Percentiles rank a stretch among this genome's conserved stretches.
Conservation (phyloP, 2,797 vertebrate genomes). For the Anas bahamensis region DNA sequence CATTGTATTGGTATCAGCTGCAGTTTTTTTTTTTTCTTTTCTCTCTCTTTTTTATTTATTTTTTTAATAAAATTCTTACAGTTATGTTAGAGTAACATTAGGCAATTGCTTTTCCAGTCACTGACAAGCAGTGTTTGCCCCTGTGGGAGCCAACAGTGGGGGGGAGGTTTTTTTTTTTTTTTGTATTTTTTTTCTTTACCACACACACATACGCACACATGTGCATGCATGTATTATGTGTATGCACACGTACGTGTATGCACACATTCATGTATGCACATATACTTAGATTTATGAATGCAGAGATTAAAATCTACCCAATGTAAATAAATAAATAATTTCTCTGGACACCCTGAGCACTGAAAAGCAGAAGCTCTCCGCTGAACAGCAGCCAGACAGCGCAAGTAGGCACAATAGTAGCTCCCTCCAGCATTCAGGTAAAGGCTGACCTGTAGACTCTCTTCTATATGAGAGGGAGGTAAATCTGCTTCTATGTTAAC, state of each 20-base stretch:
- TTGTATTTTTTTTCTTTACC: no score
- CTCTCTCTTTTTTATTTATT: not conserved
- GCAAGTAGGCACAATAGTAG: not conserved
- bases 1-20: not conserved
- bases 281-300: not conserved
- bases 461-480: not conserved
- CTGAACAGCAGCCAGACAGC: not conserved
- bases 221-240: not conserved
- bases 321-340: not conserved
- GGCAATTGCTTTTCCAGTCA: not conserved
- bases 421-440: not conserved
- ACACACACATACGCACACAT: not conserved
- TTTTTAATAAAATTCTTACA: not conserved
- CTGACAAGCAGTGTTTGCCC: not conserved
- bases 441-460: not conserved
- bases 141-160: not conserved
- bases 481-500: conserved; percentile 25
- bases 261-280: not conserved
- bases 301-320: not conserved
- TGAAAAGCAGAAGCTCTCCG: not conserved
- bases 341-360: not conserved
- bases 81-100: not conserved
- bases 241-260: not conserved
- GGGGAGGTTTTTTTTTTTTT: not conserved
- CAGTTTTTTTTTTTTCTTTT: not conserved